Percentiles rank a stretch among this genome's conserved stretches.
Evolutionary conservation across 2,888 invertebrate species (phyloP).

Genomic region (Hydrotaea diabolus): DNA sequence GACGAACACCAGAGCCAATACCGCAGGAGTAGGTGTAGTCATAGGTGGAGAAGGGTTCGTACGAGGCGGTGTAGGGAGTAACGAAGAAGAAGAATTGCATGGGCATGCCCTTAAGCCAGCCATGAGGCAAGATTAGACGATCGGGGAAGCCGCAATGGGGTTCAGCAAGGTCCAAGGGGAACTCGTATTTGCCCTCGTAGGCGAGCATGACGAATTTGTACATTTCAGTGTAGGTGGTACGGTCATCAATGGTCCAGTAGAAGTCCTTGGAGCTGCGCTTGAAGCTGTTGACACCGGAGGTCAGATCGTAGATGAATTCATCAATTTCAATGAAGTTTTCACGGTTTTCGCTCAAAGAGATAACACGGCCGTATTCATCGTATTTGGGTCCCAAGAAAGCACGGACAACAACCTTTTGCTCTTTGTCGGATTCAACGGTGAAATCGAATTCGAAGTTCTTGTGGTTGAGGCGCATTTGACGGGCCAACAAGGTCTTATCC

Average conservation of each 20-base stretch:
- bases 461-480: constrained; percentile 85
- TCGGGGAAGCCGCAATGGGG: constrained; percentile 86
- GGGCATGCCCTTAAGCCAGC: constrained; percentile 85
- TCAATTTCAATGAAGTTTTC: constrained; percentile 86
- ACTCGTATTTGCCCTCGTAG: constrained; percentile 82
- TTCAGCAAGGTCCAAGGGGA: constrained; percentile 82
- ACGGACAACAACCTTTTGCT: constrained; percentile 84
- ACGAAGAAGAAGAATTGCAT: constrained; percentile 85
- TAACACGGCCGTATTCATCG: constrained; percentile 83
- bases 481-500: constrained; percentile 81
- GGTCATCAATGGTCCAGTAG: constrained; percentile 84
- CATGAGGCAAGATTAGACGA: constrained; percentile 87
- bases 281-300: constrained; percentile 85
- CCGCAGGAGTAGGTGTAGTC: constrained; percentile 83
- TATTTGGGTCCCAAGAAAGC: constrained; percentile 87
- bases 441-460: constrained; percentile 84
- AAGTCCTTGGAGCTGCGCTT: constrained; percentile 86
- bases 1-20: constrained; percentile 81
- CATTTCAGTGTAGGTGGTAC: constrained; percentile 84
- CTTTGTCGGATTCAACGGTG: constrained; percentile 83
- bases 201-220: constrained; percentile 84
- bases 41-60: constrained; percentile 81
- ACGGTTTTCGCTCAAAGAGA: constrained; percentile 84
- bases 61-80: constrained; percentile 82
- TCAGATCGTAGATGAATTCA: constrained; percentile 83